These are phyloP conservation scores for Scotopteryx bipunctaria DNA, from an alignment of 2,888 invertebrate species.

Conservation along the genomic window DNA sequence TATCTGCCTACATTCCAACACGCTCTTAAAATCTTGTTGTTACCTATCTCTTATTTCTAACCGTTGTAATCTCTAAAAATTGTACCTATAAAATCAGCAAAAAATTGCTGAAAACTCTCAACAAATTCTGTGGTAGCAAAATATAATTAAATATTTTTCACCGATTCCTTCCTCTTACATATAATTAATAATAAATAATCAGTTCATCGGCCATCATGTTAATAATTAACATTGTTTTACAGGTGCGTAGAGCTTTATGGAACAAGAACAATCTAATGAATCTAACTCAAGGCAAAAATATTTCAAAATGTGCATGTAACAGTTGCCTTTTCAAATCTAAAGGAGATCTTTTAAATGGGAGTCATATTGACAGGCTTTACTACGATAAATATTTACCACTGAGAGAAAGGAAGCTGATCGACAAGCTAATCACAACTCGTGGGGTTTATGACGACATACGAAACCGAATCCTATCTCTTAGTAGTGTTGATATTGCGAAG, in stretches of 20 bases:
- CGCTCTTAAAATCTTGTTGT: no score
- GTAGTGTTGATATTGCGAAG: conserved; percentile 37
- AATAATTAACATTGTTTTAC: neutral
- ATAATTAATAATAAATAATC: no score
- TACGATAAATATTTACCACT: conserved; percentile 52
- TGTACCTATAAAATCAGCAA: no score
- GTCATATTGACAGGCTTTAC: conserved; percentile 48
- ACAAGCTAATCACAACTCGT: conserved; percentile 54
- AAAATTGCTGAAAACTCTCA: no score
- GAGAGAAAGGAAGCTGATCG: conserved; percentile 53
- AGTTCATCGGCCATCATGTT: no score
- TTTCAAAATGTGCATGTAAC: conserved; percentile 23
- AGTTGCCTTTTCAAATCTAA: conserved; percentile 21
- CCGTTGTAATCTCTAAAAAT: no score
- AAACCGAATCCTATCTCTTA: conserved; percentile 46
- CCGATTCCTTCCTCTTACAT: no score
- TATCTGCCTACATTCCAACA: no score
- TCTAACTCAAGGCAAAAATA: conserved; percentile 4
- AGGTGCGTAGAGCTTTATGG: neutral
- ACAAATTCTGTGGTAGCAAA: no score
- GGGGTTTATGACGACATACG: conserved; percentile 56
- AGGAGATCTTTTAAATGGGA: conserved; percentile 28
- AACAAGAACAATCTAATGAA: conserved; percentile 16
- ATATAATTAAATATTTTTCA: no score
- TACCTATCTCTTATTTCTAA: no score